These are phyloP conservation scores for Larimichthys crocea DNA, from an alignment of 2,113 vertebrate genomes.

Conservation along the genomic window DNA sequence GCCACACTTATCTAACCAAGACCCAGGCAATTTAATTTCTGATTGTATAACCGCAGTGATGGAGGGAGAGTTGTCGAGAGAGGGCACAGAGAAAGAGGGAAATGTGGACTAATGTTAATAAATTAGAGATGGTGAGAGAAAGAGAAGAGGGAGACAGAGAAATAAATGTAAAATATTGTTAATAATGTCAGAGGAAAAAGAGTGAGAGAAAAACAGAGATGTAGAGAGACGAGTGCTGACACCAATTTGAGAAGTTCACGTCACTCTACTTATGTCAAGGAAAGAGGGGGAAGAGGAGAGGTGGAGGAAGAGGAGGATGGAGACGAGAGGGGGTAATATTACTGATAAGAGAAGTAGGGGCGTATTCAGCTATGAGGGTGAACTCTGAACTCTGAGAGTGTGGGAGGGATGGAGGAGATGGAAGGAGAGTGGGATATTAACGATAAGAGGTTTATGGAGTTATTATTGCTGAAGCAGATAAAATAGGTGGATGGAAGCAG, in stretches of 20 bases:
- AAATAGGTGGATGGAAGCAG: slow-evolving; percentile 30
- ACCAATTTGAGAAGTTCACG: slow-evolving; percentile 84
- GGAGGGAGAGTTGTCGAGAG: slow-evolving; percentile 77
- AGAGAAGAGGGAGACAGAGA: slow-evolving; percentile 55
- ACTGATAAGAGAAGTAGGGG: slow-evolving; percentile 76
- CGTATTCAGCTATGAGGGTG: slow-evolving; percentile 51
- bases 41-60: slow-evolving; percentile 78
- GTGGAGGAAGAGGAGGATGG: slow-evolving; percentile 54
- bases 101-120: slow-evolving; percentile 76
- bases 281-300: slow-evolving; percentile 63
- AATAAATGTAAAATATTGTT: slow-evolving; percentile 72
- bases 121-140: slow-evolving; percentile 77
- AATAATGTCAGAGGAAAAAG: slow-evolving; percentile 75
- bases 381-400: slow-evolving; percentile 53
- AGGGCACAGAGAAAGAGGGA: slow-evolving; percentile 72
- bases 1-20: slow-evolving; percentile 83
- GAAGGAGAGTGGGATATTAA: slow-evolving; percentile 41
- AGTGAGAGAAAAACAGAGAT: slow-evolving; percentile 65
- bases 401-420: slow-evolving; percentile 37
- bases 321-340: slow-evolving; percentile 57
- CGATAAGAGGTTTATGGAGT: slow-evolving; percentile 60
- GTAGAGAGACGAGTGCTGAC: slow-evolving; percentile 75
- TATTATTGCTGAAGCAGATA: slow-evolving; percentile 47
- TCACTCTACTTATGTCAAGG: slow-evolving; percentile 74
- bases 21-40: slow-evolving; percentile 85